Conservation (phyloP, 2,888 invertebrate genomes). For the Chloroclysta siterata region DNA sequence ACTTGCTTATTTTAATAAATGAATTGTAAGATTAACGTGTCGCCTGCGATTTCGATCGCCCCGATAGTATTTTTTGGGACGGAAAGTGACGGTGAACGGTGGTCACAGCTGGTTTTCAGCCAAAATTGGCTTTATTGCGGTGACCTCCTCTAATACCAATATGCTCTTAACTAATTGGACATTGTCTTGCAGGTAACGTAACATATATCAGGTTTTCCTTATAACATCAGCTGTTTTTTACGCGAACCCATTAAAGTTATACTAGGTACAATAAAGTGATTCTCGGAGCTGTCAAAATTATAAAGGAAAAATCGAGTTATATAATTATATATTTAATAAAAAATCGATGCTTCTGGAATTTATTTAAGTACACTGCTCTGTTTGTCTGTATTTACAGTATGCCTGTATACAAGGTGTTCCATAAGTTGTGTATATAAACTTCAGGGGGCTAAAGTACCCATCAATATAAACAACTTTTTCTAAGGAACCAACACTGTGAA, state of each 20-base stretch:
- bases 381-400: no score
- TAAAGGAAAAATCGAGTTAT: neutral
- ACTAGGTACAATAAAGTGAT: neutral
- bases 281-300: neutral
- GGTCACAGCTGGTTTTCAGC: neutral
- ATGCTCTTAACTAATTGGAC: neutral
- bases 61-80: no score
- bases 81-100: no score
- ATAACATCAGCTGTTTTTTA: constrained; percentile 3
- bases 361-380: no score
- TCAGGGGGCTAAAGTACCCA: no score
- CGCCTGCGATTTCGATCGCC: no score
- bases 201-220: constrained; percentile 5
- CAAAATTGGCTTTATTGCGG: neutral
- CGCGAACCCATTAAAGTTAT: neutral
- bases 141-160: neutral
- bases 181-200: neutral
- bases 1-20: no score
- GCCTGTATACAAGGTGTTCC: no score
- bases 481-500: no score
- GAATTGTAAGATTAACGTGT: no score
- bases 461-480: no score
- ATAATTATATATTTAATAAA: neutral
- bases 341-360: neutral
- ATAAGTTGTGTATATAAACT: no score